Conservation (phyloP, 2,113 vertebrate genomes). For the Cynopterus brachyotis region DNA sequence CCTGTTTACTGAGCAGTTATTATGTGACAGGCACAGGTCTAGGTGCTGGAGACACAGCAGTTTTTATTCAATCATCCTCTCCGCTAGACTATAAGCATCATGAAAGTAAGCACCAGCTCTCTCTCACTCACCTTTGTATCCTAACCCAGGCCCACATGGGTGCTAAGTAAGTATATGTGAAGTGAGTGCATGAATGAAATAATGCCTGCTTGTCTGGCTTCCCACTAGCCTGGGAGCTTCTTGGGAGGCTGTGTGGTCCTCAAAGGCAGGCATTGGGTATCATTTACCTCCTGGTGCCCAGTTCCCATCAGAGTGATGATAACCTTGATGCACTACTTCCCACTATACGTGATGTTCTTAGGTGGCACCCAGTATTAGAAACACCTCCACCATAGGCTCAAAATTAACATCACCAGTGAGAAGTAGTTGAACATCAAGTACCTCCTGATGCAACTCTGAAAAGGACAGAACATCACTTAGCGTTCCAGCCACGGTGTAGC, state of each 20-base stretch:
- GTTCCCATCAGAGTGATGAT: background rate
- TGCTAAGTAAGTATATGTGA: background rate
- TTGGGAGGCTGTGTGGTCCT: background rate
- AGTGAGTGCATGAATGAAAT: background rate
- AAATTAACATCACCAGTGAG: background rate
- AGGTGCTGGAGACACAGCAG: accelerated
- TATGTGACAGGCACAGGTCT: background rate
- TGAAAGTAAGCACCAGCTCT: background rate
- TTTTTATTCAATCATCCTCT: background rate
- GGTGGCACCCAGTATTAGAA: background rate
- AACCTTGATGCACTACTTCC: background rate
- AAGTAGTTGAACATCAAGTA: background rate
- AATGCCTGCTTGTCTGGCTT: background rate
- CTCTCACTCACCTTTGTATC: background rate
- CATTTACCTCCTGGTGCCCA: background rate
- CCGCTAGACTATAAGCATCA: background rate
- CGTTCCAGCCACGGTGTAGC: background rate
- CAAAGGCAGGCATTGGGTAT: background rate
- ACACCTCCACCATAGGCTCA: background rate
- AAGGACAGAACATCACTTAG: background rate
- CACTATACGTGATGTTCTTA: background rate
- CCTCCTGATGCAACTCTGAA: background rate
- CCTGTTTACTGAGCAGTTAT: background rate
- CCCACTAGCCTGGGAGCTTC: background rate
- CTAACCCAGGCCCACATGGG: background rate